phyloP scores from a whole-genome alignment of 2,113 vertebrate genomes.

The Copsychus sechellarum region DNA sequence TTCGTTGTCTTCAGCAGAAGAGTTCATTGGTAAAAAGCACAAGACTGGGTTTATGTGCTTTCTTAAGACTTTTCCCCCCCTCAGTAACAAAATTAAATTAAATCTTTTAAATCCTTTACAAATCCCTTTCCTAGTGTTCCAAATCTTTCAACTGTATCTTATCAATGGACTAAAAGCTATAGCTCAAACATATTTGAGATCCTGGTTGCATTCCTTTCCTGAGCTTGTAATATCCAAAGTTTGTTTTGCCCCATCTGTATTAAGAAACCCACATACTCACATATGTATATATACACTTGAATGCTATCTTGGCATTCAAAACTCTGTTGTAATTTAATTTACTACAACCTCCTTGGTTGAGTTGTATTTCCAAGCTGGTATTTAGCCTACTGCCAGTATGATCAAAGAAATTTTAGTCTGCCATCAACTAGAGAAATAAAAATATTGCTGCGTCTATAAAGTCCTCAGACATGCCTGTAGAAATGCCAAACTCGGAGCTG shows the following conservation, averaged over 20 bases:
- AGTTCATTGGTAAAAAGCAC: background rate
- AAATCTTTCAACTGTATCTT: background rate
- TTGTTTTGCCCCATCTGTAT: background rate
- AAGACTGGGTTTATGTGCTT: background rate
- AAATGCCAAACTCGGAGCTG: background rate
- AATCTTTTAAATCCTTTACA: background rate
- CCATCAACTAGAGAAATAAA: background rate
- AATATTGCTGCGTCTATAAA: background rate
- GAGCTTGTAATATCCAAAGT: background rate
- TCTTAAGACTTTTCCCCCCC: rapidly evolving
- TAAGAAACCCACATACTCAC: background rate
- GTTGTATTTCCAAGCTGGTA: background rate
- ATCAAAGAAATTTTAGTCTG: background rate
- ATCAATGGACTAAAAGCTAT: background rate
- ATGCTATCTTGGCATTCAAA: background rate
- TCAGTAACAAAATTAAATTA: background rate
- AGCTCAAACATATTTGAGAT: background rate
- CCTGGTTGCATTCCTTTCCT: background rate
- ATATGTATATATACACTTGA: background rate
- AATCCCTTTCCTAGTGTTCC: background rate
- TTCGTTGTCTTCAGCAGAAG: background rate
- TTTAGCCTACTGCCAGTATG: background rate
- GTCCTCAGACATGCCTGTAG: background rate
- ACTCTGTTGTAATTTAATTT: background rate
- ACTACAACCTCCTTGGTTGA: background rate